A percentile compares a stretch with the other conserved stretches of the same genome.
These are phyloP conservation scores for Momotus momota DNA, from an alignment of 2,797 vertebrate species.

Conservation along the genomic window DNA sequence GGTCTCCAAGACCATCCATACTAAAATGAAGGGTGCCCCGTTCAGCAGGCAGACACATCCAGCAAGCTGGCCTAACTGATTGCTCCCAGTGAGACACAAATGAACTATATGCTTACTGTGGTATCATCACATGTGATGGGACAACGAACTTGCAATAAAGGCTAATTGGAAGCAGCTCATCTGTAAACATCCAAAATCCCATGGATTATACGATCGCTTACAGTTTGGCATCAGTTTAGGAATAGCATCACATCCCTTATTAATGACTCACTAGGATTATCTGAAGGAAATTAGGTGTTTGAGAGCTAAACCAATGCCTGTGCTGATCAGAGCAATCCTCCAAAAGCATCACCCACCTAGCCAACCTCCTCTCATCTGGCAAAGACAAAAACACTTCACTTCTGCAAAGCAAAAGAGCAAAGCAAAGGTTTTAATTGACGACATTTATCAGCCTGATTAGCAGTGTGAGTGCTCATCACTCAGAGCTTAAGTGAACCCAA, in stretches of 20 bases:
- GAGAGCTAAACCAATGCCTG: neutral
- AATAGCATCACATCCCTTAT: neutral
- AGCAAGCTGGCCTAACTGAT: neutral
- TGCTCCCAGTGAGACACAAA: neutral
- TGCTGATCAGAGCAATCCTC: neutral
- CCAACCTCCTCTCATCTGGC: neutral
- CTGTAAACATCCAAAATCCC: neutral
- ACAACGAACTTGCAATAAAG: neutral
- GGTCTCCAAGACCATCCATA: neutral
- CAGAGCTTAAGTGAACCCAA: constrained; percentile 24
- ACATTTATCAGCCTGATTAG: constrained; percentile 52
- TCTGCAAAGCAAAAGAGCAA: neutral
- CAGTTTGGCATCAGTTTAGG: neutral
- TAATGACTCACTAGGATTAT: neutral
- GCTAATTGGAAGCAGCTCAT: neutral
- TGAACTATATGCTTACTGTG: neutral
- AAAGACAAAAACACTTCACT: neutral
- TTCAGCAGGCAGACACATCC: neutral
- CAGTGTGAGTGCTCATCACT: constrained; percentile 23
- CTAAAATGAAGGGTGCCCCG: neutral
- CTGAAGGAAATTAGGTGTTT: neutral
- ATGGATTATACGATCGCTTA: neutral
- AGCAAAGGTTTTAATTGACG: neutral
- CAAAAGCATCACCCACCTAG: neutral
- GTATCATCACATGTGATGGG: neutral